Conservation (phyloP, 1,140 invertebrate species). For the Hylaeus volcanicus region DNA sequence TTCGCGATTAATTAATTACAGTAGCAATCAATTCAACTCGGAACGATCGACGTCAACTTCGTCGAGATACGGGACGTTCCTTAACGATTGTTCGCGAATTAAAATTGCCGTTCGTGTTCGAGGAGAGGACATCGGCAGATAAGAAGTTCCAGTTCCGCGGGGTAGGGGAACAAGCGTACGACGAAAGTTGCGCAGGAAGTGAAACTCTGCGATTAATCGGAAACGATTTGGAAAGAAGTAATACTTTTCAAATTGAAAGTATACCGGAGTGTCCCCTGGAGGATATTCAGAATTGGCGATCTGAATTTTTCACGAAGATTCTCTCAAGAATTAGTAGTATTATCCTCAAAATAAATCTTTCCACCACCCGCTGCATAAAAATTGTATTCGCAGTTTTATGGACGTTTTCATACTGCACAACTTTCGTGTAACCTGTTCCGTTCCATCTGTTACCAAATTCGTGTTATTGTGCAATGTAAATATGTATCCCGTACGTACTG, state of each 20-base stretch:
- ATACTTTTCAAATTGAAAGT: not conserved
- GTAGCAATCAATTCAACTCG: conserved; percentile 12
- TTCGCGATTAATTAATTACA: conserved; percentile 32
- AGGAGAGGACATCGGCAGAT: not conserved
- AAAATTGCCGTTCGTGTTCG: conserved; percentile 14
- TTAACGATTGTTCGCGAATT: conserved; percentile 38
- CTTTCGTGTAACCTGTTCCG: no score
- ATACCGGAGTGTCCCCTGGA: no score
- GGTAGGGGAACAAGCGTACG: not conserved
- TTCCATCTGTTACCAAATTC: no score
- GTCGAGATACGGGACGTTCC: conserved; percentile 5
- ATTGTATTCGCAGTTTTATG: no score
- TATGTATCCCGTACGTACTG: no score
- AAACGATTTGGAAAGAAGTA: not conserved
- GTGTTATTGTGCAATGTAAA: no score
- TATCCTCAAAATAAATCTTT: no score
- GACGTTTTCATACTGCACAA: no score
- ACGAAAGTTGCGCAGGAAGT: not conserved
- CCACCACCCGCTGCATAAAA: no score
- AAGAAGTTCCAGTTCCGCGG: not conserved
- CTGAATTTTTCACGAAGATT: no score
- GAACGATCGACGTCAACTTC: conserved; percentile 10
- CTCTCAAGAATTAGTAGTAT: no score
- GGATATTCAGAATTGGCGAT: no score
- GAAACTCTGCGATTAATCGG: not conserved